These are phyloP conservation scores for Odontamblyopus rebecca DNA, from an alignment of 2,797 vertebrate species.

Conservation along the genomic window DNA sequence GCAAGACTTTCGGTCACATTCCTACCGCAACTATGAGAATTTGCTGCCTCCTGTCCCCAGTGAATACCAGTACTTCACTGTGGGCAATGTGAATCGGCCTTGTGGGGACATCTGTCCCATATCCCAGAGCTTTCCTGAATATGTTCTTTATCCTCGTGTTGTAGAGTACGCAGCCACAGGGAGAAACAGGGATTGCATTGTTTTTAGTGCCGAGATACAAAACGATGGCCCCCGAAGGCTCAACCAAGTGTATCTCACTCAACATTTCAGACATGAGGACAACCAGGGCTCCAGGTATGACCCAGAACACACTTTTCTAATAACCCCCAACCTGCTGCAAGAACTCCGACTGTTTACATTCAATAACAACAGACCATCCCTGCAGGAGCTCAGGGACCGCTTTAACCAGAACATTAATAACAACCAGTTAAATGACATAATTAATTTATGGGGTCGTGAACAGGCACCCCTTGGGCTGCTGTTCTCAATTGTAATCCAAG, in stretches of 20 bases:
- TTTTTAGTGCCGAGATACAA: neutral
- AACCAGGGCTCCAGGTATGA: neutral
- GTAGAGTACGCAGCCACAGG: neutral
- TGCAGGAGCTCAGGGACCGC: slow-evolving; percentile 4
- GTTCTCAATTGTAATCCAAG: neutral
- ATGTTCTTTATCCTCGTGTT: slow-evolving; percentile 1
- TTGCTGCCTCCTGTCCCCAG: neutral
- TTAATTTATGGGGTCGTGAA: neutral
- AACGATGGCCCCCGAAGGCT: neutral
- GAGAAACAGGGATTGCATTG: slow-evolving; percentile 1
- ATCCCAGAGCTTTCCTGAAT: neutral
- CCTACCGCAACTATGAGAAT: neutral
- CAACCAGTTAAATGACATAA: neutral
- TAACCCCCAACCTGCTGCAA: neutral
- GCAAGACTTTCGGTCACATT: neutral
- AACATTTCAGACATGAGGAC: neutral
- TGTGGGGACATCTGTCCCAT: neutral
- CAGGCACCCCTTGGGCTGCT: neutral
- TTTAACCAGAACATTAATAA: neutral
- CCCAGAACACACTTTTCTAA: neutral
- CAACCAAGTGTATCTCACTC: neutral
- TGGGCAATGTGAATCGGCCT: slow-evolving; percentile 5
- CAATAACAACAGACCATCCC: neutral
- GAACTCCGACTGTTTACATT: neutral
- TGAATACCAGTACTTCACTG: neutral